Base-by-base conservation (phyloP, 2,888 invertebrate species). In the Apeira syringaria region DNA sequence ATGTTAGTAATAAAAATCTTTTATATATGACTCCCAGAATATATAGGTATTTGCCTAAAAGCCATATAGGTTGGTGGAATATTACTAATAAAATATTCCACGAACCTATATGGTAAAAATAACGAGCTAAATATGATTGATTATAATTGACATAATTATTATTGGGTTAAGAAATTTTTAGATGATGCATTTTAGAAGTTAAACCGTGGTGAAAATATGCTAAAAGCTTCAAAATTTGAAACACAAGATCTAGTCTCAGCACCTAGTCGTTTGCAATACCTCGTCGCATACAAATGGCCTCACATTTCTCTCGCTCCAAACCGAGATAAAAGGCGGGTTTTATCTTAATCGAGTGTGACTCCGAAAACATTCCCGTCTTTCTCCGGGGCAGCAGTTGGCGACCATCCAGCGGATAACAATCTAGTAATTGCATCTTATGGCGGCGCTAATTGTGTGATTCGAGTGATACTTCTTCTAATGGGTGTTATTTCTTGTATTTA, bases 381-480 rank as follows among this genome's bases (percentile, higher is more conserved):
- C 27, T 30, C 9, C 39, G 26, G 27, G 22, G 50, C 6, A 55
- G 56, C 56, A 45, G 47, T 68, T 71, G 69, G 67, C 71, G 36
- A 29, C 34, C 51, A 51, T 69, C 72, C 72, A 71, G 61, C 40
- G 47, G 52, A 50, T 56, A 63, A 68, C 54, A 68, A 61, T 55
- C 50, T 51, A 61, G 68, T 70, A 70, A 70, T 70, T 70, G 59
- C 64, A 61, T 62, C 61, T 64, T 60, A 69, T 58, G 53, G 61
- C 48, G 46, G 50, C 53, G 47, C 53, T 56, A 56, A 56, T 56
- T 56, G 56, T 51, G 51, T 36, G 37, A 37, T 44, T 52, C 32
- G 35, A 50, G 39, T 51, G 53, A 56, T 50, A 24, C 24, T 24
- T 24, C 24, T 24, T 24, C 9, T 24, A 50, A 51, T 53, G 35